phyloP scores from a whole-genome alignment of 2,113 vertebrate species.

The Ophiodon elongatus region DNA sequence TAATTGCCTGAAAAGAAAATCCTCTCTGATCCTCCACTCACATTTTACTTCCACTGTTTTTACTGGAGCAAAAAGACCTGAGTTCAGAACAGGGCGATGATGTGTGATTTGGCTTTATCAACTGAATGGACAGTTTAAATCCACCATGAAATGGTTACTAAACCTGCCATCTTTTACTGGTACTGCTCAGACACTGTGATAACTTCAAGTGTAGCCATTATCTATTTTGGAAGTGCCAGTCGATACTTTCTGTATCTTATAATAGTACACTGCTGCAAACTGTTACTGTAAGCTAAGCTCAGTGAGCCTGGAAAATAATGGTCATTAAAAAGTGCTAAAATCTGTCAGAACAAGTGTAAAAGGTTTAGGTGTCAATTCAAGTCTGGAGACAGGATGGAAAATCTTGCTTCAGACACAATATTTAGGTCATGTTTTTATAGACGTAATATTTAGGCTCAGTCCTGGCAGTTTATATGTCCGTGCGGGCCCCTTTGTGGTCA shows the following conservation, averaged over 20 bases:
- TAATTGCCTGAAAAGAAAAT: constrained; percentile 41
- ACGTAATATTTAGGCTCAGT: constrained; percentile 79
- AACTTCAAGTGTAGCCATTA: constrained; percentile 23
- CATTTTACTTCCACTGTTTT: constrained; percentile 7
- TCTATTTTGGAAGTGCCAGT: constrained; percentile 27
- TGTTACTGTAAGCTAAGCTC: constrained; percentile 45
- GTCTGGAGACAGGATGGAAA: constrained; percentile 70
- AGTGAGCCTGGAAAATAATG: constrained; percentile 55
- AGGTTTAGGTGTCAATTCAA: constrained; percentile 44
- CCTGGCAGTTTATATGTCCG: constrained; percentile 57
- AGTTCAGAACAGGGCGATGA: background rate
- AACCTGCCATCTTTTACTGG: background rate
- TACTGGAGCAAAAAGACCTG: background rate
- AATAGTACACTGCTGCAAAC: constrained; percentile 29
- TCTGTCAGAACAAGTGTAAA: constrained; percentile 58
- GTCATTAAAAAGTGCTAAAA: constrained; percentile 61
- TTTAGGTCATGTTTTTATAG: constrained; percentile 77
- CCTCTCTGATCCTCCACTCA: background rate
- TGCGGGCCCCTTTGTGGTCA: constrained; percentile 68
- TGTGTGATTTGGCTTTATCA: constrained; percentile 12
- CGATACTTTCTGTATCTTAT: constrained; percentile 29
- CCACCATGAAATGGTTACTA: constrained; percentile 1
- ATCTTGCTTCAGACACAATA: constrained; percentile 71
- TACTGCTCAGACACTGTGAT: constrained; percentile 14
- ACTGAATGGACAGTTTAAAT: constrained; percentile 7